Percentiles rank a stretch among this genome's conserved stretches.
These are phyloP conservation scores for Molorchus minor DNA, from an alignment of 2,888 invertebrate species.

Conservation along the genomic window DNA sequence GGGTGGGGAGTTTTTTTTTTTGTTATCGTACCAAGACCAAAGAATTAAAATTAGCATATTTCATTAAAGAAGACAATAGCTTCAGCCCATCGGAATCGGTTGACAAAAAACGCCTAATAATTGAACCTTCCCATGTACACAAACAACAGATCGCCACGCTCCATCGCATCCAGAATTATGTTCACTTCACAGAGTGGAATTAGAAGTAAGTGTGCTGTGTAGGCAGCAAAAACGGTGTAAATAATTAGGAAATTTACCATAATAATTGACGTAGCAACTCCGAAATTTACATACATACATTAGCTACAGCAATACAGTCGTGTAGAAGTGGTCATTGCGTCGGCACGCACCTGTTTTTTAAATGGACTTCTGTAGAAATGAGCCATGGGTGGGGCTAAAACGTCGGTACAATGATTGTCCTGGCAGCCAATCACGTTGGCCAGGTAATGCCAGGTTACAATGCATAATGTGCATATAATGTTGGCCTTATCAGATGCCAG, in stretches of 20 bases:
- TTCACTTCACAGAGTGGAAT: constrained; percentile 25
- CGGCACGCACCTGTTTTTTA: constrained; percentile 54
- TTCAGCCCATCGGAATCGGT: constrained; percentile 7
- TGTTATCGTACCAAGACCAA: too few relatives aligned
- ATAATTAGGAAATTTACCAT: constrained; percentile 57
- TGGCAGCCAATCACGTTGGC: constrained; percentile 62
- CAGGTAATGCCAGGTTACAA: constrained; percentile 62
- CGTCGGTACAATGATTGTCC: constrained; percentile 62
- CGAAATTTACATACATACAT: constrained; percentile 59
- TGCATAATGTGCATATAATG: constrained; percentile 62
- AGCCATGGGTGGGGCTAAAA: constrained; percentile 60
- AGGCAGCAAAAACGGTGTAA: constrained; percentile 31
- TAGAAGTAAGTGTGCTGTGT: constrained; percentile 41
- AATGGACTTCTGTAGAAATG: constrained; percentile 45
- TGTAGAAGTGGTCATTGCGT: constrained; percentile 25
- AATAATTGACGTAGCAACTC: constrained; percentile 57
- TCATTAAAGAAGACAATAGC: constrained; percentile 25
- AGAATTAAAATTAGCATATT: constrained; percentile 21
- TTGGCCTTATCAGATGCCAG: constrained; percentile 57
- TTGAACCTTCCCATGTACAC: constrained; percentile 34
- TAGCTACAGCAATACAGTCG: constrained; percentile 55
- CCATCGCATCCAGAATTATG: constrained; percentile 40
- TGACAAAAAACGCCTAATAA: constrained; percentile 24
- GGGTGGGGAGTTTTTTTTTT: too few relatives aligned
- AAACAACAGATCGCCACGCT: constrained; percentile 45